Base-by-base conservation (phyloP, 2,888 invertebrate species). In the Coenonympha arcania region DNA sequence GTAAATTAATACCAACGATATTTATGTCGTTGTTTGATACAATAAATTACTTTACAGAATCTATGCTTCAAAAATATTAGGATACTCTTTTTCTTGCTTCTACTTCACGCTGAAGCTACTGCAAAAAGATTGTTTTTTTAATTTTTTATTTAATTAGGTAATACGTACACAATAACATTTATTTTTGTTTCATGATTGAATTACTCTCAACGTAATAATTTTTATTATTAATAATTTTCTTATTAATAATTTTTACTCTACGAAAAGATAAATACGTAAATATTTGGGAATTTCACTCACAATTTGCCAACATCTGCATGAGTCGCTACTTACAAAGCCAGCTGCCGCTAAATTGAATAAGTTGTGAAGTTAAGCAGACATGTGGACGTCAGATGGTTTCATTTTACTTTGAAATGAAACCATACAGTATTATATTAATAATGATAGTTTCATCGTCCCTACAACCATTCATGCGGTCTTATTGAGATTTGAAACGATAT, bases 301-400 rank as follows among this genome's bases (percentile, higher is more conserved):
- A 43, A 36, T 39, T 36, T 26, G 41, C 18, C 41, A 8, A 18
- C 36, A 37, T 49, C 43, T 44, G 44, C 44, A 34, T 44, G 44
- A 24, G 49, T 42, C 44, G 43, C 43, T 20, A 49, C 44, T 44
- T 44, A 44, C 44, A 24, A 24, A 33, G 43, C 36, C 49, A 43
- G 43, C 49, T 49, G 49, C 49, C 37, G 31, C 49, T 43, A 49
- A 49, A 49, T 49, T 49, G 49, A 44, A 43, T 49, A 49, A 49
- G 49, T 49, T 49, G 44, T 39, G 49, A 49, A 43, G 37, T 36
- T 36, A 9, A 28, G 48, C 37, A 48, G 48, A 49, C 39, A 44
- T 37, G 31, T 39, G 43, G 22, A 28, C 39, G 47, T 47, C 39
- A 39, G 46, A 39, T 47, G 39, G 39, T 47, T 40, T 39, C 28